Evolutionary conservation across 1,140 invertebrate species (phyloP).

Genomic region (Nasonia giraulti): DNA sequence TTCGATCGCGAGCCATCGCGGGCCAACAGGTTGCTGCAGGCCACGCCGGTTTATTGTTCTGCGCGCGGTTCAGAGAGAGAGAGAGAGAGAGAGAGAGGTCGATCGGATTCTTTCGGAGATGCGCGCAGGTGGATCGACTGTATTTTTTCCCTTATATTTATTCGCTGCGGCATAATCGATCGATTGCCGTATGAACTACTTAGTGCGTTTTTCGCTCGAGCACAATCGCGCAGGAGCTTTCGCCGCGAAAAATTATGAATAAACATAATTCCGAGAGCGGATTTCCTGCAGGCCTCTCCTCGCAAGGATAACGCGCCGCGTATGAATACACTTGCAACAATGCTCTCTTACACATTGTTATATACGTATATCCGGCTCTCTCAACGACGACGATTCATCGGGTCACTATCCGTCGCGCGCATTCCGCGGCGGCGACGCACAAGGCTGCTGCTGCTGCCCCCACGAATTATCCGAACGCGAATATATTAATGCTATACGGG

Average conservation of each 20-base stretch:
- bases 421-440: background rate
- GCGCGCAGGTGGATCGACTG: background rate
- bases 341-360: no score
- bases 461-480: background rate
- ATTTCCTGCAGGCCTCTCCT: background rate
- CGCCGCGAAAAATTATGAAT: background rate
- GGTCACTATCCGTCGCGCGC: background rate
- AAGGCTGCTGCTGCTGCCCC: background rate
- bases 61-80: background rate
- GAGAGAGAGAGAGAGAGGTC: background rate
- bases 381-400: background rate
- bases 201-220: background rate
- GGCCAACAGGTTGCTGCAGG: background rate
- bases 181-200: background rate
- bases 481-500: background rate
- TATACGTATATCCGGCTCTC: background rate
- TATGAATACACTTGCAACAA: background rate
- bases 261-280: background rate
- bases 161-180: background rate
- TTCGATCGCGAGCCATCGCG: conserved; percentile 13
- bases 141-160: background rate
- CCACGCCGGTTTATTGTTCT: conserved; percentile 17
- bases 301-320: background rate
- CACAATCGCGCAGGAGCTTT: background rate
- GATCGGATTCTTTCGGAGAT: background rate